Conservation (phyloP, 2,113 vertebrate genomes). For the Heliornis fulica region DNA sequence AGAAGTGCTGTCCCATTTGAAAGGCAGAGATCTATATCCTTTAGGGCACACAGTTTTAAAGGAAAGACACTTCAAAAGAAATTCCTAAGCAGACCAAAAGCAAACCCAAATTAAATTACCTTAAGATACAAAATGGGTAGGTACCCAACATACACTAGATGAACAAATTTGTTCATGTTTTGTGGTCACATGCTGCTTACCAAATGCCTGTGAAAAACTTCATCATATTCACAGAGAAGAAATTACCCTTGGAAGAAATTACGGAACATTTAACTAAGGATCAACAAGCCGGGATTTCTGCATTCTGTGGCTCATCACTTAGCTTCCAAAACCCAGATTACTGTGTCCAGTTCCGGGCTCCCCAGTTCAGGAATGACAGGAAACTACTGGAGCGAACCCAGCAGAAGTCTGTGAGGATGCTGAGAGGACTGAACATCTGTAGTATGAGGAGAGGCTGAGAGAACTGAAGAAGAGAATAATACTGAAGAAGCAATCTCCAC, state of each 20-base stretch:
- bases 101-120: not conserved
- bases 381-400: no score
- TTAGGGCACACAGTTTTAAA: not conserved
- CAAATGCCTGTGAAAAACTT: not conserved
- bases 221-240: not conserved
- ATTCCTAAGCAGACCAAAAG: not conserved
- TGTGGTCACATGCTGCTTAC: not conserved
- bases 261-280: not conserved
- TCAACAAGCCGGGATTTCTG: not conserved
- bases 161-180: not conserved
- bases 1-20: not conserved
- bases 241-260: not conserved
- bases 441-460: no score
- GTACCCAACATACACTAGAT: not conserved
- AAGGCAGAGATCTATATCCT: not conserved
- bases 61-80: not conserved
- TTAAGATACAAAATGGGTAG: not conserved
- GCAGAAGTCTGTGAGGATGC: no score
- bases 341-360: no score
- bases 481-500: no score
- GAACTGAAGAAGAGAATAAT: no score
- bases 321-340: not conserved
- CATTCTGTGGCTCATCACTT: not conserved
- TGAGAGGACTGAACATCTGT: no score
- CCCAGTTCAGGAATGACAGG: no score